Conservation (phyloP, 2,888 invertebrate genomes). For the Axea sp. region DNA sequence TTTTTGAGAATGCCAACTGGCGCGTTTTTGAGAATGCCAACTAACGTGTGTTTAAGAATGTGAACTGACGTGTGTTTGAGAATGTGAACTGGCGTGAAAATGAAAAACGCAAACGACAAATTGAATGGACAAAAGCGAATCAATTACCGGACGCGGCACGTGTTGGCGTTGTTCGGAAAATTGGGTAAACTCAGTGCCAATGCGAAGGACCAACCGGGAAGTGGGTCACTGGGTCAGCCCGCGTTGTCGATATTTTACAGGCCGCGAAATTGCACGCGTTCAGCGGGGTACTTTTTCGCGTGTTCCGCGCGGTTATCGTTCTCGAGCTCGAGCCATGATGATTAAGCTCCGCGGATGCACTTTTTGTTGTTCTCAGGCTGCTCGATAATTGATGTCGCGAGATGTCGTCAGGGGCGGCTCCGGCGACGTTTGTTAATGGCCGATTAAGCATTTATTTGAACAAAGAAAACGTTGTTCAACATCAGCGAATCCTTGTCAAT, state of each 20-base stretch:
- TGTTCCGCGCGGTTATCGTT: constrained; percentile 16
- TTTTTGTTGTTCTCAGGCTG: constrained; percentile 4
- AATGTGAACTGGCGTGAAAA: too few species aligned
- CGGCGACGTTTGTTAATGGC: neutral
- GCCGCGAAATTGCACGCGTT: constrained; percentile 65
- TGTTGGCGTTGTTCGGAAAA: constrained; percentile 55
- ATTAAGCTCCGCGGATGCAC: constrained; percentile 7
- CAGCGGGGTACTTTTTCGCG: constrained; percentile 25
- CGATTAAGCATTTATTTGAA: neutral
- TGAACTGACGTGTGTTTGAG: too few species aligned
- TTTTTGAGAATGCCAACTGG: too few species aligned
- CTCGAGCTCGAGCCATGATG: constrained; percentile 4
- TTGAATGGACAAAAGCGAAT: constrained; percentile 20
- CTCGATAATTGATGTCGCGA: constrained; percentile 20
- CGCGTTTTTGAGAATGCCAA: too few species aligned
- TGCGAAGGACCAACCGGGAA: constrained; percentile 61
- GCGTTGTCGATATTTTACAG: constrained; percentile 67
- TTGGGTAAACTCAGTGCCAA: constrained; percentile 66
- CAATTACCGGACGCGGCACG: constrained; percentile 34
- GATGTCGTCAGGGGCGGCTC: constrained; percentile 5
- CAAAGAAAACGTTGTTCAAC: neutral
- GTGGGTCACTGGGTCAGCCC: constrained; percentile 72
- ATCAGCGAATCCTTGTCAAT: neutral
- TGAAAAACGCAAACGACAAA: too few species aligned
- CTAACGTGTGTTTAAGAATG: too few species aligned